Evolutionary conservation across 2,888 invertebrate genomes (phyloP).

Genomic region (Linyphia triangularis): DNA sequence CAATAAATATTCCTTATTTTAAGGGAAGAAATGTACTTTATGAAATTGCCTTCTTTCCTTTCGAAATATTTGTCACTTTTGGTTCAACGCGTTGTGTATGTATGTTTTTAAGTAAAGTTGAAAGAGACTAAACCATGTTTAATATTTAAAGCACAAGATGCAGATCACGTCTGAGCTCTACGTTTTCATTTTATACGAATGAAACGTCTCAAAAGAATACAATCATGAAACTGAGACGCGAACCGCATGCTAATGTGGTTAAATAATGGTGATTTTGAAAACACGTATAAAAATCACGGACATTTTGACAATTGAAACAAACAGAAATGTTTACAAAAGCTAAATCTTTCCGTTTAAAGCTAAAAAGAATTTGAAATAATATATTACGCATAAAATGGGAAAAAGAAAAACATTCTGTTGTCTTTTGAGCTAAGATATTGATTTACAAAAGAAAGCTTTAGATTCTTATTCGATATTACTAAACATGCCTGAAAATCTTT

Average conservation of each 20-base stretch:
- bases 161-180: constrained; percentile 15
- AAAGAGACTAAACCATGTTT: background rate
- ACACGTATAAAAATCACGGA: constrained; percentile 29
- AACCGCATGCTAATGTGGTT: constrained; percentile 1
- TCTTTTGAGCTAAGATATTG: too few species aligned
- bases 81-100: constrained; percentile 24
- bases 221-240: constrained; percentile 37
- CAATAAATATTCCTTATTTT: background rate
- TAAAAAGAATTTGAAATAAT: background rate
- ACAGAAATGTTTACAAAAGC: constrained; percentile 24
- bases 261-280: constrained; percentile 36
- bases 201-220: constrained; percentile 30
- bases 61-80: background rate
- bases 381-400: background rate
- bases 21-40: background rate
- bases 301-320: constrained; percentile 4
- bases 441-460: too few species aligned
- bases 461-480: too few species aligned
- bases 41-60: background rate
- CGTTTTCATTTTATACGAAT: constrained; percentile 55
- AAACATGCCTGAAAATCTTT: too few species aligned
- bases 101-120: background rate
- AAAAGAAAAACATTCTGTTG: background rate
- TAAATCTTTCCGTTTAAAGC: background rate
- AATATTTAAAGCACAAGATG: background rate